These are phyloP conservation scores for Pocillopora damicornis DNA, from an alignment of 64 coral and sea anemone species.

Conservation along the genomic window DNA sequence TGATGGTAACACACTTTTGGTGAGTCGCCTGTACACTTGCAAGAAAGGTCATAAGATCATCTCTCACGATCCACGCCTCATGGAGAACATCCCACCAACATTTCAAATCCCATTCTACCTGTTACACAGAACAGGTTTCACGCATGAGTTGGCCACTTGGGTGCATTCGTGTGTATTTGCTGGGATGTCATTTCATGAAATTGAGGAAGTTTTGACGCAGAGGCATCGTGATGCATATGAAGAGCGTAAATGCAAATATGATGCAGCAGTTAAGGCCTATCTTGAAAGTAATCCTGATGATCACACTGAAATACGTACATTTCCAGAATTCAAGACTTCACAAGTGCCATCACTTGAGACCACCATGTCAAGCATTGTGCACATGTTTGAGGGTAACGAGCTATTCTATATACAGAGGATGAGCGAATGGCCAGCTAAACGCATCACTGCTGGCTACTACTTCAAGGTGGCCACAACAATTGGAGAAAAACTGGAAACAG, in stretches of 20 bases:
- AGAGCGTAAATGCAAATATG: constrained; percentile 46
- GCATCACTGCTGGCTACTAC: constrained; percentile 49
- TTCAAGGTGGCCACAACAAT: constrained; percentile 54
- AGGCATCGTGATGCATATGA: constrained; percentile 41
- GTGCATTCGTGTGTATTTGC: constrained; percentile 36
- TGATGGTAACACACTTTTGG: constrained; percentile 31
- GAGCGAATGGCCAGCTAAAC: constrained; percentile 55
- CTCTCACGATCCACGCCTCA: constrained; percentile 55
- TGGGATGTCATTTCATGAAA: constrained; percentile 48
- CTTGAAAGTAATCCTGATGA: constrained; percentile 19
- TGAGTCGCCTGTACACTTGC: constrained; percentile 36
- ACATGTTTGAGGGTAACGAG: constrained; percentile 47
- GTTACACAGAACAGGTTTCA: constrained; percentile 64
- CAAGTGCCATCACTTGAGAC: constrained; percentile 61
- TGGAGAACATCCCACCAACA: constrained; percentile 51
- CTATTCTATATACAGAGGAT: constrained; percentile 52
- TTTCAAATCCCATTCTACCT: constrained; percentile 52
- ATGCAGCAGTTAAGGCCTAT: constrained; percentile 33
- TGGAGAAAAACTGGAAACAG: constrained; percentile 6
- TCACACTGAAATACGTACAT: background rate
- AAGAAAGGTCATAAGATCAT: constrained; percentile 44
- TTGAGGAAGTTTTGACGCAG: constrained; percentile 46
- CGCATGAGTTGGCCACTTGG: constrained; percentile 45
- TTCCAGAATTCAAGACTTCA: constrained; percentile 57
- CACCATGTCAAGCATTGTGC: constrained; percentile 42